phyloP scores from a whole-genome alignment of 2,888 invertebrate species.

The Tolmerus cingulatus region DNA sequence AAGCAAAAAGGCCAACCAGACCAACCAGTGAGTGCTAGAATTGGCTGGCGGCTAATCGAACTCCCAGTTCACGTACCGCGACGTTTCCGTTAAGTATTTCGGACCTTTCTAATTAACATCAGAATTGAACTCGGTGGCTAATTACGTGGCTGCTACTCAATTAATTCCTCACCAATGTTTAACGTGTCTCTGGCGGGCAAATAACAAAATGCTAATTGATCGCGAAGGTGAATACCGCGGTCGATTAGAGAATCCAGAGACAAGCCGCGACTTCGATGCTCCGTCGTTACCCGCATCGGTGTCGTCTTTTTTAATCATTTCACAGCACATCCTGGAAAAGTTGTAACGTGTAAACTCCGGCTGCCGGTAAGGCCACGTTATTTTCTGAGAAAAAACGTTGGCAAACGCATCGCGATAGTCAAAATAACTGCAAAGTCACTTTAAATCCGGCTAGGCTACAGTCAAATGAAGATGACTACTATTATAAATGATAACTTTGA shows the following conservation, averaged over 20 bases:
- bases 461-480: background rate
- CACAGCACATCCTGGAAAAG: background rate
- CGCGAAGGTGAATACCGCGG: background rate
- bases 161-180: conserved; percentile 3
- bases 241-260: background rate
- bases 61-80: conserved; percentile 5
- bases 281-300: background rate
- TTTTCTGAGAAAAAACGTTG: background rate
- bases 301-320: background rate
- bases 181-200: background rate
- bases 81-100: conserved; percentile 32
- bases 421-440: background rate
- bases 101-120: conserved; percentile 13
- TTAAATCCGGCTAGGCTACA: background rate
- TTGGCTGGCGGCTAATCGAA: background rate
- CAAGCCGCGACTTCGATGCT: background rate
- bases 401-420: background rate
- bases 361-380: background rate
- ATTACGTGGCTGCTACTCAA: conserved; percentile 3
- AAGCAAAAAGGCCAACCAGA: background rate
- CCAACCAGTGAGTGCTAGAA: background rate
- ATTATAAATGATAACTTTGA: background rate
- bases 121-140: conserved; percentile 3
- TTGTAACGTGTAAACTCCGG: background rate
- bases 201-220: conserved; percentile 6